Evolutionary conservation across 2,888 invertebrate genomes (phyloP), one percentile per base, ranked within the genome.

Genomic region (Arenicola marina): DNA sequence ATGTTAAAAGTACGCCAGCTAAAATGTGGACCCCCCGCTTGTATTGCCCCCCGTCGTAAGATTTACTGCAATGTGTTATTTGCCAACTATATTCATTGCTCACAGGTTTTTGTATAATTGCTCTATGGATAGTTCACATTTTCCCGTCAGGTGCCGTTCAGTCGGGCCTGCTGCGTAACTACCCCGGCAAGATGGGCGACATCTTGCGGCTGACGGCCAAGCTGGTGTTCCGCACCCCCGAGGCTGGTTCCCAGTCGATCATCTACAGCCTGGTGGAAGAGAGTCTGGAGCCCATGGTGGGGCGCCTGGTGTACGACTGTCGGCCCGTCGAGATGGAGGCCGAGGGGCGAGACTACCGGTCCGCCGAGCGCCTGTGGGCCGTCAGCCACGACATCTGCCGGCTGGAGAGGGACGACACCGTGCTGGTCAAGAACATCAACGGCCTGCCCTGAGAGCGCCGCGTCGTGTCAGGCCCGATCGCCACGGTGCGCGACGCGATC

Each of bases 161-260:
- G 56, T 77, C 78, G 4, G 76, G 77, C 32, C 61, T 79, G 29
- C 51, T 76, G 63, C 68, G 78, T 7, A 73, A 75, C 63, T 77
- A 73, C 72, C 76, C 78, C 1, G 78, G 79, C 4, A 28, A 76
- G 43, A 56, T 62, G 18, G 79, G 79, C 43, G 71, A 75, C 34
- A 15, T 77, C 7, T 58, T 78, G 32, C 71, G 78, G 7, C 68
- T 69, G 31, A 66, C 68, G 38, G 64, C 74, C 0, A 70, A 73
- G 38, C 61, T 80, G 26, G 67, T 79, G 58, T 80, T 78, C 69
- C 78, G 78, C 58, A 68, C 73, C 2, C 76, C 79, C 1, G 77
- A 77, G 46, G 75, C 76, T 26, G 80, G 78, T 4, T 74, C 76
- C 32, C 80, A 79, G 63, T 75, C 76, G 11, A 69, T 78, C 34